phyloP scores from a whole-genome alignment of 2,113 vertebrate species.

The Etia nguti region DNA sequence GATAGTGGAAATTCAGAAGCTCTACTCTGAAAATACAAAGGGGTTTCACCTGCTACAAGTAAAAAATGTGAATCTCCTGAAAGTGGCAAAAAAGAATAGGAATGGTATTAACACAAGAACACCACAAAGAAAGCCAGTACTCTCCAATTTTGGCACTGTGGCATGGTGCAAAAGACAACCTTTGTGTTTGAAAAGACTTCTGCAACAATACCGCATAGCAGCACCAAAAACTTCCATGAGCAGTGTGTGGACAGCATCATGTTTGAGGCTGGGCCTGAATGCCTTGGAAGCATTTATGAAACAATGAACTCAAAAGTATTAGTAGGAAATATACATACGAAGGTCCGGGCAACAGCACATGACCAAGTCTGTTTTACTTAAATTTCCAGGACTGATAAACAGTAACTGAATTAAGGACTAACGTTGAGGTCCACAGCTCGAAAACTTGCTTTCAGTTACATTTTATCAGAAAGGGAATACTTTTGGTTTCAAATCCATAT shows the following conservation, averaged over 20 bases:
- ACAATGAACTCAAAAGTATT: neutral
- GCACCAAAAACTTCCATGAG: neutral
- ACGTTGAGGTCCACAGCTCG: neutral
- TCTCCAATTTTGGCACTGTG: neutral
- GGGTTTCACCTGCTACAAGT: neutral
- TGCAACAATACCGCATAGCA: neutral
- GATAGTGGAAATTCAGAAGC: neutral
- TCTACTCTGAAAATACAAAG: neutral
- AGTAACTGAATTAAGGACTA: fast-evolving
- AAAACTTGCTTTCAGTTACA: neutral
- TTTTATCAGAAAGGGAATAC: neutral
- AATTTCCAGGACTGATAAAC: neutral
- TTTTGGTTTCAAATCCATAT: neutral
- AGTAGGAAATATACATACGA: neutral
- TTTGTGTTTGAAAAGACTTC: neutral
- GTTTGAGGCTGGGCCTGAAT: neutral
- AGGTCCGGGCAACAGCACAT: neutral
- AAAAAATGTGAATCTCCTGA: neutral
- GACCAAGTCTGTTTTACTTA: neutral
- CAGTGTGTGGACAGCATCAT: neutral
- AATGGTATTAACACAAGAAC: neutral
- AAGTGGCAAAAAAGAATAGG: neutral
- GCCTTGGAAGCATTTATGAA: neutral
- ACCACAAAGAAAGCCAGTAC: neutral
- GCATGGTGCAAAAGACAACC: neutral